These are phyloP conservation scores for Pseudorectes ferrugineus DNA, from an alignment of 2,113 vertebrate species.

Conservation along the genomic window DNA sequence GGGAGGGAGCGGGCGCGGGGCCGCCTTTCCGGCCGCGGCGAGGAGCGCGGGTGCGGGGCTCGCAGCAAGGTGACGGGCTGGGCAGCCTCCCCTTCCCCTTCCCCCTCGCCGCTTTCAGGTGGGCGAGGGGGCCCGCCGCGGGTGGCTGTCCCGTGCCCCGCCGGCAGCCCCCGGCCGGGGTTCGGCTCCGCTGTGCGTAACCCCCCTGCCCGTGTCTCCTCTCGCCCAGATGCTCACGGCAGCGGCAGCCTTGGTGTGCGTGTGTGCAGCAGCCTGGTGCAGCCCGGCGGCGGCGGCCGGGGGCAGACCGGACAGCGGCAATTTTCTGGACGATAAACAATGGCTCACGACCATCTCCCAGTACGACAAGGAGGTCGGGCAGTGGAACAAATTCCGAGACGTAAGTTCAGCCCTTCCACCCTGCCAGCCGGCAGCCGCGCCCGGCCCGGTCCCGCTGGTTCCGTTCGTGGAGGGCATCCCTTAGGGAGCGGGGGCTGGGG, in stretches of 20 bases:
- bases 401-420: constrained; percentile 73
- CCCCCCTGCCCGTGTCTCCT: constrained; percentile 59
- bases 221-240: constrained; percentile 86
- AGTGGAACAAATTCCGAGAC: constrained; percentile 97
- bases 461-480: not conserved
- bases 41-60: constrained; percentile 8
- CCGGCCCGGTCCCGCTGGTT: not conserved
- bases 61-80: constrained; percentile 43
- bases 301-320: constrained; percentile 84
- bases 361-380: constrained; percentile 80
- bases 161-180: not conserved
- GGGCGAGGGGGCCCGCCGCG: not conserved
- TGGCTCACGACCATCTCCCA: constrained; percentile 84
- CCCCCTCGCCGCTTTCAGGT: not conserved
- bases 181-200: not conserved
- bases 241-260: constrained; percentile 80
- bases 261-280: constrained; percentile 81
- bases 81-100: not conserved
- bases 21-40: constrained; percentile 15
- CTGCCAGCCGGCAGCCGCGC: not conserved
- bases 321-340: constrained; percentile 95
- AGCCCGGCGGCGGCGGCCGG: constrained; percentile 74
- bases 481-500: not conserved
- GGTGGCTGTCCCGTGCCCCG: not conserved
- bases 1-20: constrained; percentile 5